These are phyloP conservation scores for Pegea sp. DNA, from an alignment of 23 tunicate genomes.

Conservation along the genomic window DNA sequence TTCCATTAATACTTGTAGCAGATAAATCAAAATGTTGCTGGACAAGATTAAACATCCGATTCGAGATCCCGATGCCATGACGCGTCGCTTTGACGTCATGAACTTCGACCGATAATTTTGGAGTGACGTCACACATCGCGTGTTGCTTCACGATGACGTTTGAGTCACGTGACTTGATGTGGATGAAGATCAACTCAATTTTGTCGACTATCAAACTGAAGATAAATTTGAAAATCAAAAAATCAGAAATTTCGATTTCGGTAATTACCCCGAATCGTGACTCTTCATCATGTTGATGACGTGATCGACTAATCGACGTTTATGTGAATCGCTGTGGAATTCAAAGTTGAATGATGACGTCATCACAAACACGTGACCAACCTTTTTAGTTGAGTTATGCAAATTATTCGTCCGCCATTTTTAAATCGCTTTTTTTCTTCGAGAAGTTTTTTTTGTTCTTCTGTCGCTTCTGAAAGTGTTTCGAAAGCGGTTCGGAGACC, in stretches of 20 bases:
- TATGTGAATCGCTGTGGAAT: no score
- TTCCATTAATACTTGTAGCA: slow-evolving; percentile 76
- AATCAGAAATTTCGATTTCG: no score
- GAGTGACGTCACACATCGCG: slow-evolving; percentile 2
- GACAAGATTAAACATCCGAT: slow-evolving; percentile 61
- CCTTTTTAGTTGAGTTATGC: slow-evolving; percentile 86
- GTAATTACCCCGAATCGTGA: no score
- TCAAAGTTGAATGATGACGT: no score
- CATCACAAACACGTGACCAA: no score
- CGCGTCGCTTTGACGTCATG: slow-evolving; percentile 75
- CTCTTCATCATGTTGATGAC: no score
- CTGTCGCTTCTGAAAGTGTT: slow-evolving; percentile 36
- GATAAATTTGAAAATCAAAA: no score
- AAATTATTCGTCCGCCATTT: slow-evolving; percentile 48
- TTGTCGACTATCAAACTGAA: slow-evolving; percentile 16
- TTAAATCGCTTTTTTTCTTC: background rate
- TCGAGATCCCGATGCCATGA: slow-evolving; percentile 79
- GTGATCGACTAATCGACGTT: no score
- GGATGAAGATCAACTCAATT: slow-evolving; percentile 38
- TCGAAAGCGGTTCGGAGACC: slow-evolving; percentile 48
- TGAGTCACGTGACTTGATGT: slow-evolving; percentile 46
- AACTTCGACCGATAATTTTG: slow-evolving; percentile 19
- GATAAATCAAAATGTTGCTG: slow-evolving; percentile 56
- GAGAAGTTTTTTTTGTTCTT: slow-evolving; percentile 8
- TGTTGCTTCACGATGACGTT: slow-evolving; percentile 22